Percentiles rank a stretch among this genome's conserved stretches.
Evolutionary conservation across 1,140 invertebrate species (phyloP).

Genomic region (Lamellibrachia luymesi): DNA sequence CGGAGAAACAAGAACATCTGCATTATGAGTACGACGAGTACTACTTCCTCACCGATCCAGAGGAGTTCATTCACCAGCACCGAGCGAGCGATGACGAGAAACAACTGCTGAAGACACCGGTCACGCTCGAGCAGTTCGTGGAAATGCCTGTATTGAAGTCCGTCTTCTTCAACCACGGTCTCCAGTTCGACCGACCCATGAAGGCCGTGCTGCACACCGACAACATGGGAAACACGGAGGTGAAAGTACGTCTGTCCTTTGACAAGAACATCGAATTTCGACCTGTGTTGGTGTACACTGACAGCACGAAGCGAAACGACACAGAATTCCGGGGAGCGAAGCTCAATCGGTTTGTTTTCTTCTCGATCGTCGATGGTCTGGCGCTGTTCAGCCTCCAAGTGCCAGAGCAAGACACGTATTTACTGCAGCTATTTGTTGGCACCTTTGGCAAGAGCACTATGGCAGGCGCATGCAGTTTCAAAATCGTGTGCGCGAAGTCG

Average conservation of each 20-base stretch:
- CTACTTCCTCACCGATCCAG: conserved; percentile 97
- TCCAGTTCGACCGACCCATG: conserved; percentile 77
- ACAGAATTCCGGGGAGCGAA: conserved; percentile 83
- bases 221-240: conserved; percentile 62
- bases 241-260: conserved; percentile 49
- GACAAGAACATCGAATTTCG: conserved; percentile 55
- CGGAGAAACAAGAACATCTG: conserved; percentile 54
- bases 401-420: conserved; percentile 84
- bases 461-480: conserved; percentile 55
- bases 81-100: conserved; percentile 94
- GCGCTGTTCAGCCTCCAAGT: conserved; percentile 78
- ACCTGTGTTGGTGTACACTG: conserved; percentile 54
- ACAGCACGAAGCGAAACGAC: conserved; percentile 67
- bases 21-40: conserved; percentile 99
- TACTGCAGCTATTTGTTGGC: conserved; percentile 97
- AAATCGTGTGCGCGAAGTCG: conserved; percentile 90
- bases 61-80: conserved; percentile 99
- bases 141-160: conserved; percentile 96
- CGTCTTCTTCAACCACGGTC: conserved; percentile 95
- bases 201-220: conserved; percentile 88
- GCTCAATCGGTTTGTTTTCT: conserved; percentile 97
- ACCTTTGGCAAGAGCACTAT: conserved; percentile 62
- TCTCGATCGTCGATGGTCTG: conserved; percentile 61
- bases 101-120: conserved; percentile 92
- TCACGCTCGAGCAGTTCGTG: conserved; percentile 92